Evolutionary conservation across 2,797 vertebrate species (phyloP).

Genomic region (Anniella stebbinsi): DNA sequence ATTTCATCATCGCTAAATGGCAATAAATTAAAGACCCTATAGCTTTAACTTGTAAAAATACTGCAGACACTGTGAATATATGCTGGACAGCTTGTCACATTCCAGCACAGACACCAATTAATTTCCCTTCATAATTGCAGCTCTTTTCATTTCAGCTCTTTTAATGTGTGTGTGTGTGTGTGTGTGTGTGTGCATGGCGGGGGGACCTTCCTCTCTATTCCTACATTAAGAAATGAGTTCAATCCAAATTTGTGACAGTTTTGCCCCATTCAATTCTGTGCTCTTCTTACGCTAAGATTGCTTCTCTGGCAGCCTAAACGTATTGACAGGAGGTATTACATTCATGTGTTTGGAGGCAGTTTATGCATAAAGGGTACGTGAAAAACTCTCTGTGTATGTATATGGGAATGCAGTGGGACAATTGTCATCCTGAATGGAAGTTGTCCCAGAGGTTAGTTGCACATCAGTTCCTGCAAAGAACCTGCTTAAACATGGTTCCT

Average conservation of each 20-base stretch:
- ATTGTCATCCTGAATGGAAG: not conserved
- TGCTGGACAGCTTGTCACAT: slow-evolving; percentile 60
- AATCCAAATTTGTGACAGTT: slow-evolving; percentile 49
- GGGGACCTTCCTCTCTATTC: slow-evolving; percentile 21
- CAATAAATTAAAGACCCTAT: slow-evolving; percentile 60
- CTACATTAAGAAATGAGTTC: slow-evolving; percentile 21
- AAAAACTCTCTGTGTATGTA: too few species aligned
- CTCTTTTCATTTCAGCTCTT: slow-evolving; percentile 48
- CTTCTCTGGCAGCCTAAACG: slow-evolving; percentile 37
- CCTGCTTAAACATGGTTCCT: not conserved
- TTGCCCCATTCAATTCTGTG: slow-evolving; percentile 13
- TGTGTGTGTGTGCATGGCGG: not conserved
- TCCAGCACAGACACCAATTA: slow-evolving; percentile 68
- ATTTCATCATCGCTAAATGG: slow-evolving; percentile 62
- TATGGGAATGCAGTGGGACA: not conserved
- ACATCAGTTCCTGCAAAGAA: not conserved
- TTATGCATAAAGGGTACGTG: not conserved
- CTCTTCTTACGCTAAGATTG: not conserved
- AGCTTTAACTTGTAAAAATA: slow-evolving; percentile 57
- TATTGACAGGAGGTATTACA: slow-evolving; percentile 26
- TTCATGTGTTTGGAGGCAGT: not conserved
- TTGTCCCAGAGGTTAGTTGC: not conserved
- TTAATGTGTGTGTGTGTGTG: slow-evolving; percentile 20
- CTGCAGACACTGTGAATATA: slow-evolving; percentile 25
- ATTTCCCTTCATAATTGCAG: slow-evolving; percentile 60